These are phyloP conservation scores for Pyralis farinalis DNA, from an alignment of 2,888 invertebrate species.

Conservation along the genomic window DNA sequence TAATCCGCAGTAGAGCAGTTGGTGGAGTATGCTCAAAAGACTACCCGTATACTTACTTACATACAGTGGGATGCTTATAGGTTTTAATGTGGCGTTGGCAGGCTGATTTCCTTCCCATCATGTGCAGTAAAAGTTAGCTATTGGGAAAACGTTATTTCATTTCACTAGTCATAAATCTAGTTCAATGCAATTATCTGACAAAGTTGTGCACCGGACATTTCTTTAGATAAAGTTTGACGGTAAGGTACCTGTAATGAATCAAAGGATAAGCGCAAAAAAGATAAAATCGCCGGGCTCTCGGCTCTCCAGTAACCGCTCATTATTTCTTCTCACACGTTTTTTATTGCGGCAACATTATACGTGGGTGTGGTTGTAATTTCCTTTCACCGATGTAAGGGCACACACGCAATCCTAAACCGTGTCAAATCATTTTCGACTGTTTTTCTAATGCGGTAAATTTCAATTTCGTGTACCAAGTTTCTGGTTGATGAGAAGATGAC, in stretches of 20 bases:
- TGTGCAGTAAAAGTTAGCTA: no score
- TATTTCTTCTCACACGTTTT: conserved; percentile 80
- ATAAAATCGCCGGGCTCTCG: conserved; percentile 58
- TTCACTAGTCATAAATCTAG: no score
- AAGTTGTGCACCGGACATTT: not conserved
- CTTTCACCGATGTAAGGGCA: conserved; percentile 81
- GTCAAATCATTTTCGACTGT: conserved; percentile 36
- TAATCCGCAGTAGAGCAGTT: no score
- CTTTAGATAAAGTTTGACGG: not conserved
- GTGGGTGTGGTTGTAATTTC: conserved; percentile 82
- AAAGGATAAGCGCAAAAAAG: conserved; percentile 62
- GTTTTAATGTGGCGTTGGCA: no score
- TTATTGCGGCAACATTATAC: conserved; percentile 80
- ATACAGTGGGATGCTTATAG: no score
- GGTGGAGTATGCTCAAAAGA: no score
- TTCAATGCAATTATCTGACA: no score
- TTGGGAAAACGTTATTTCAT: no score
- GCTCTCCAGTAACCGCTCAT: conserved; percentile 79
- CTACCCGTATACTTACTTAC: no score
- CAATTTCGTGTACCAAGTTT: conserved; percentile 24
- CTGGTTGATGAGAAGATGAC: conserved; percentile 68
- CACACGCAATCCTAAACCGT: conserved; percentile 64
- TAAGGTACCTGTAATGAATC: conserved; percentile 60
- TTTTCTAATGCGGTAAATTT: conserved; percentile 10
- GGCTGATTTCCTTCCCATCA: no score